Conservation (phyloP, 2,888 invertebrate genomes). For the Nasonovia ribisnigri region DNA sequence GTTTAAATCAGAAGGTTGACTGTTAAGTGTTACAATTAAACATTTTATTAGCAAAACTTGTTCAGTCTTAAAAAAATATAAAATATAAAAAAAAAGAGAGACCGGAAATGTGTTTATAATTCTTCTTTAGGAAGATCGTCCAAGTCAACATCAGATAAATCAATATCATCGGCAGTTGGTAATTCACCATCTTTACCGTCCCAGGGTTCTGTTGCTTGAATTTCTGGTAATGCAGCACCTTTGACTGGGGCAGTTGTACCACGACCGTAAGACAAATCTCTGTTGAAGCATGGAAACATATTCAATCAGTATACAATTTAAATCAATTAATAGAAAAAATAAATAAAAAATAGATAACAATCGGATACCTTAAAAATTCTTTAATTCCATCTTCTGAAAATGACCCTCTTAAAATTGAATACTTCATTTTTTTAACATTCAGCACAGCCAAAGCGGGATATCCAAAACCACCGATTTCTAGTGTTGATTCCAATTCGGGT, state of each 20-base stretch:
- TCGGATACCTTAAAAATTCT: slow-evolving; percentile 84
- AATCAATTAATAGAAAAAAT: not conserved
- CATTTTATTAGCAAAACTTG: slow-evolving; percentile 24
- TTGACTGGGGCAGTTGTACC: slow-evolving; percentile 91
- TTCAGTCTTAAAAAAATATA: slow-evolving; percentile 65
- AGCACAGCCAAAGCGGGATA: slow-evolving; percentile 99
- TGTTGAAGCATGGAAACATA: slow-evolving; percentile 69
- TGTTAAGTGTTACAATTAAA: slow-evolving; percentile 42
- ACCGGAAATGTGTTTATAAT: slow-evolving; percentile 46
- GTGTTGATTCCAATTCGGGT: slow-evolving; percentile 83
- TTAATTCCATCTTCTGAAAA: slow-evolving; percentile 95
- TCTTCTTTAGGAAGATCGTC: slow-evolving; percentile 73
- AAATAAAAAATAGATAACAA: slow-evolving; percentile 4
- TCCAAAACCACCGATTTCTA: slow-evolving; percentile 97
- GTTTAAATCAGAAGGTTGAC: slow-evolving; percentile 29
- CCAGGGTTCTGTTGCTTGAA: slow-evolving; percentile 82
- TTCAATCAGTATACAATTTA: not conserved
- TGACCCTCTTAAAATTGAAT: slow-evolving; percentile 90
- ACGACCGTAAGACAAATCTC: slow-evolving; percentile 92
- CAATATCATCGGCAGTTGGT: slow-evolving; percentile 89
- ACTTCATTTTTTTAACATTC: slow-evolving; percentile 97
- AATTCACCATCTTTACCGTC: slow-evolving; percentile 94
- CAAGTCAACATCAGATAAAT: slow-evolving; percentile 89
- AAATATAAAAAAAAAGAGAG: slow-evolving; percentile 25
- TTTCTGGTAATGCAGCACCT: slow-evolving; percentile 83